phyloP scores from a whole-genome alignment of 1,140 invertebrate genomes.

The Capitella teleta region DNA sequence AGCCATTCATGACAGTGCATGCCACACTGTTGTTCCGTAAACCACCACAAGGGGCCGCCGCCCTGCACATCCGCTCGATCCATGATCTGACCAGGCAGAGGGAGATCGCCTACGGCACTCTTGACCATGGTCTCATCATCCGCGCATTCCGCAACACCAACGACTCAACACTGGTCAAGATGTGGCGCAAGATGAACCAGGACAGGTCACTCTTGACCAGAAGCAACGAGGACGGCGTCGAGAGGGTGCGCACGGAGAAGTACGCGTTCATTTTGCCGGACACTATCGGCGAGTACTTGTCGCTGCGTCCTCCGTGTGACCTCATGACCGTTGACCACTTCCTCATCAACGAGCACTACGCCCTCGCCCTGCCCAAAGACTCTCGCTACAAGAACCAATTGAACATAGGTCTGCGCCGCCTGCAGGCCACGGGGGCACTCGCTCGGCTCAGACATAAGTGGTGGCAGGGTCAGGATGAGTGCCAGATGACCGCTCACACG shows the following conservation, averaged over 20 bases:
- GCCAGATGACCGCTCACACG: background rate
- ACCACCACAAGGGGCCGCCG: constrained; percentile 44
- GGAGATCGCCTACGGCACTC: constrained; percentile 6
- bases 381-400: constrained; percentile 1
- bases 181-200: constrained; percentile 9
- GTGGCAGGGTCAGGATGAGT: constrained; percentile 8
- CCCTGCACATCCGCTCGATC: background rate
- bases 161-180: background rate
- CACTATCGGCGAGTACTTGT: constrained; percentile 13
- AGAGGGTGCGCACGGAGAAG: constrained; percentile 7
- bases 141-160: constrained; percentile 4
- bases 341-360: constrained; percentile 8
- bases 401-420: constrained; percentile 3
- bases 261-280: constrained; percentile 10
- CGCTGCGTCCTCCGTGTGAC: constrained; percentile 10
- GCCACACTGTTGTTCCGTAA: constrained; percentile 96
- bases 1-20: constrained; percentile 94
- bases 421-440: background rate
- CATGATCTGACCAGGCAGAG: constrained; percentile 9
- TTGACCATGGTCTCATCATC: constrained; percentile 4
- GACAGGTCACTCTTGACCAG: constrained; percentile 4
- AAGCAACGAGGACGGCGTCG: constrained; percentile 8
- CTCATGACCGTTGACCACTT: constrained; percentile 12
- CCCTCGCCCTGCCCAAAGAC: constrained; percentile 9
- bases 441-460: constrained; percentile 3